Percentiles rank a stretch among this genome's conserved stretches.
Conservation (phyloP, 35 echinoderm and acorn worm genomes). For the Anneissia japonica region DNA sequence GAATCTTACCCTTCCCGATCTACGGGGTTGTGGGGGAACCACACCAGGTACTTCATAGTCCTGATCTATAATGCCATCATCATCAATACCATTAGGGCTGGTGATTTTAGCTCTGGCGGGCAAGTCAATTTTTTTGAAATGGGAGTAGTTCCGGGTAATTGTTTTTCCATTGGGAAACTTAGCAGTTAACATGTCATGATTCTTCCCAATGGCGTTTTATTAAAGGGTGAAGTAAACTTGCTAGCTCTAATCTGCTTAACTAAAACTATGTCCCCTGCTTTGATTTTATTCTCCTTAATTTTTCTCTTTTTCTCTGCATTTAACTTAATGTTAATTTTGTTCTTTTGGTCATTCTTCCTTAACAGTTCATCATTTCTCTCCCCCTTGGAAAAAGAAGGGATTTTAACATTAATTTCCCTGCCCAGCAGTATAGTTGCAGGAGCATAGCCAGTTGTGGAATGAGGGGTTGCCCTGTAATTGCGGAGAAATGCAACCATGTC, state of each 20-base stretch:
- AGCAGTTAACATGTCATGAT: background rate
- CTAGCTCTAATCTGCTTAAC: background rate
- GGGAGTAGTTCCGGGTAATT: background rate
- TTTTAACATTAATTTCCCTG: background rate
- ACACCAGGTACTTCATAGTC: no score
- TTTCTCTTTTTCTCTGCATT: background rate
- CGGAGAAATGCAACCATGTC: conserved; percentile 55
- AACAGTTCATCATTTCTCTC: no score
- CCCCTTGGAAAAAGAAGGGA: background rate
- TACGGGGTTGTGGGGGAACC: no score
- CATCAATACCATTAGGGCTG: no score
- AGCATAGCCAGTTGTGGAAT: conserved; percentile 35
- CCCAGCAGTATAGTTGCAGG: conserved; percentile 52
- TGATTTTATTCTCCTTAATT: background rate
- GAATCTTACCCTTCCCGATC: no score
- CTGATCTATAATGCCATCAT: no score
- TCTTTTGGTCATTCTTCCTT: background rate
- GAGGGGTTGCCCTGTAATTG: conserved; percentile 68
- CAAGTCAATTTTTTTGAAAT: background rate
- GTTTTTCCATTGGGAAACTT: background rate
- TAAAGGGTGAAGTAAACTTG: background rate
- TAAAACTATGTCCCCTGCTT: background rate
- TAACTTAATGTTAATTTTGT: background rate
- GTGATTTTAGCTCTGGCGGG: no score
- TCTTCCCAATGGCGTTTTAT: background rate